Evolutionary conservation across 2,888 invertebrate genomes (phyloP).

Genomic region (Tetranychus truncatus): DNA sequence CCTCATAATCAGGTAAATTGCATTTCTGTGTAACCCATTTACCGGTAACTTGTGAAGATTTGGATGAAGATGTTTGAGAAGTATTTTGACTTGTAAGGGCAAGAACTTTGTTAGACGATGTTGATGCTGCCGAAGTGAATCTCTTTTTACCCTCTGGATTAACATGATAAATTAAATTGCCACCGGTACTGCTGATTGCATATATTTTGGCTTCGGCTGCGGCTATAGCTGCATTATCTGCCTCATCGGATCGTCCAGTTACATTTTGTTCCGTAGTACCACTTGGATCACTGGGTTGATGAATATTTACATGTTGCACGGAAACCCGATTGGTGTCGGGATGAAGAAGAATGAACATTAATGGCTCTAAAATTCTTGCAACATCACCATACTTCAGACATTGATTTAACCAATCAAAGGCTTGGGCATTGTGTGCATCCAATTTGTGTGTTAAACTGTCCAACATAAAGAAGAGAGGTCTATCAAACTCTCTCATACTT

Average conservation of each 20-base stretch:
- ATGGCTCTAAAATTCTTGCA: conserved; percentile 54
- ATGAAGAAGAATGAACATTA: conserved; percentile 53
- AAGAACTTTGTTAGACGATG: conserved; percentile 37
- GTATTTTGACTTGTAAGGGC: conserved; percentile 40
- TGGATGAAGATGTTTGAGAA: conserved; percentile 27
- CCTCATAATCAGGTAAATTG: conserved; percentile 36
- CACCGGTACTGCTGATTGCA: conserved; percentile 61
- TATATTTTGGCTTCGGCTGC: conserved; percentile 44
- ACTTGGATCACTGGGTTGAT: conserved; percentile 25
- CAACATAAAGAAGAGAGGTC: conserved; percentile 52
- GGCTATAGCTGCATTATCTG: conserved; percentile 16
- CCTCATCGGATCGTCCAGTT: conserved; percentile 8
- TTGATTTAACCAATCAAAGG: conserved; percentile 54
- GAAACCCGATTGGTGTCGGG: conserved; percentile 59
- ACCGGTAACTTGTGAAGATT: conserved; percentile 28
- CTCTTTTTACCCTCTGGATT: conserved; percentile 29
- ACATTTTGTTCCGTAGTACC: conserved; percentile 16
- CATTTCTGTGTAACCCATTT: conserved; percentile 32
- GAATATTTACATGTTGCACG: conserved; percentile 45
- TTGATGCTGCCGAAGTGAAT: conserved; percentile 22
- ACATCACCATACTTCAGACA: conserved; percentile 54
- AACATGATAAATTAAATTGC: conserved; percentile 45
- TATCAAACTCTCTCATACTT: conserved; percentile 31
- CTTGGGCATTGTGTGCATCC: conserved; percentile 43
- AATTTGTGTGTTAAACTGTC: conserved; percentile 46